A percentile compares a stretch with the other conserved stretches of the same genome.
Conservation (phyloP, 2,888 invertebrate species). For the Galeopsomyia nigrocyanea region DNA sequence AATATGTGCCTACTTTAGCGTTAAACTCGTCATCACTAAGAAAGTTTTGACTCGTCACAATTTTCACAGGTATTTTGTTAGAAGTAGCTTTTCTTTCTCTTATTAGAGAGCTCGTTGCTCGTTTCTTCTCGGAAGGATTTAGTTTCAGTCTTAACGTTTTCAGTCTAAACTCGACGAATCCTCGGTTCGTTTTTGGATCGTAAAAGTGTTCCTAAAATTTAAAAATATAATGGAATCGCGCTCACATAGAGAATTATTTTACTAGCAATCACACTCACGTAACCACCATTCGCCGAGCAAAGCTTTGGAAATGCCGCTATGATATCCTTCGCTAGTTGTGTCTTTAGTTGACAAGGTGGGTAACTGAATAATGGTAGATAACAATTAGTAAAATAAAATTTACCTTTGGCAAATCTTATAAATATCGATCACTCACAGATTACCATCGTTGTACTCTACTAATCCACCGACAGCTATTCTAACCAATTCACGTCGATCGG, state of each 20-base stretch:
- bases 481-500: constrained; percentile 41
- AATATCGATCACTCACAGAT: constrained; percentile 36
- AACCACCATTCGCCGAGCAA: constrained; percentile 42
- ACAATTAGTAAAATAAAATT: background rate
- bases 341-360: constrained; percentile 43
- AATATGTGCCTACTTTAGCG: constrained; percentile 27
- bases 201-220: constrained; percentile 43
- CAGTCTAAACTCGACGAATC: constrained; percentile 44
- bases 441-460: constrained; percentile 39
- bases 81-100: constrained; percentile 30
- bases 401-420: background rate
- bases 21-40: constrained; percentile 30
- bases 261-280: constrained; percentile 41
- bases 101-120: constrained; percentile 22
- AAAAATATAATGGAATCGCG: background rate
- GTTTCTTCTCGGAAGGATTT: constrained; percentile 40
- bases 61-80: constrained; percentile 30
- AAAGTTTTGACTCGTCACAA: constrained; percentile 27
- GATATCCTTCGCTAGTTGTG: constrained; percentile 46
- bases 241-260: constrained; percentile 3
- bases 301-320: constrained; percentile 44
- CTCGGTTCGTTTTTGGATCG: constrained; percentile 43
- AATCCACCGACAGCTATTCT: constrained; percentile 43
- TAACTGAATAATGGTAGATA: constrained; percentile 24
- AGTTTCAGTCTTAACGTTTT: constrained; percentile 43